phyloP scores from a whole-genome alignment of 92 coral and sea anemone species.

The Phymanthus crucifer region DNA sequence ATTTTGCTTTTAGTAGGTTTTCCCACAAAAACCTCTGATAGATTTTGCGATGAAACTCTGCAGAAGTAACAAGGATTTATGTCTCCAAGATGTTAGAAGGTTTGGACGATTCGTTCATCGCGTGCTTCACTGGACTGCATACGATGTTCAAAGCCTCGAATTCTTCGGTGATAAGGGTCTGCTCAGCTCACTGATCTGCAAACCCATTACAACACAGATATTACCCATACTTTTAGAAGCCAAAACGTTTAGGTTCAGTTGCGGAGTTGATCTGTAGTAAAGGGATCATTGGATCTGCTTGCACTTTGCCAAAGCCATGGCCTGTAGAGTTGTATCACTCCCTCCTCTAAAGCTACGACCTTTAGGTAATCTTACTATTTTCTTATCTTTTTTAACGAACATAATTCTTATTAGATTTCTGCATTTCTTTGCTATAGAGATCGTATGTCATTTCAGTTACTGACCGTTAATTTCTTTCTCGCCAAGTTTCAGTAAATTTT shows the following conservation, averaged over 20 bases:
- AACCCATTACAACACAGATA: slow-evolving; percentile 54
- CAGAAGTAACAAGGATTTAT: no score
- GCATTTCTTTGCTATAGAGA: not conserved
- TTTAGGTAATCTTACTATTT: slow-evolving; percentile 46
- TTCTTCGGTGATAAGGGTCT: slow-evolving; percentile 33
- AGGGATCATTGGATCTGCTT: slow-evolving; percentile 34
- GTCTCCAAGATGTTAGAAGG: not conserved
- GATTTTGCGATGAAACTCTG: no score
- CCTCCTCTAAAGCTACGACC: slow-evolving; percentile 56
- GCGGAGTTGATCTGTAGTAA: slow-evolving; percentile 22
- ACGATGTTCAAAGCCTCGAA: slow-evolving; percentile 12
- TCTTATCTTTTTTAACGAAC: not conserved
- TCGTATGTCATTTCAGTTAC: not conserved
- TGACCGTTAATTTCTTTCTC: no score
- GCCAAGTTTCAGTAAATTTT: no score
- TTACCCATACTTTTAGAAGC: slow-evolving; percentile 16
- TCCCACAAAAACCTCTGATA: no score
- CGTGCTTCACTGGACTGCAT: slow-evolving; percentile 23
- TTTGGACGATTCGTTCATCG: slow-evolving; percentile 22
- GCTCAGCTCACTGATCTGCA: slow-evolving; percentile 49
- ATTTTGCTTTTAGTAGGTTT: no score
- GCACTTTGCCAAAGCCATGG: slow-evolving; percentile 38
- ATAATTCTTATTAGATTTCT: not conserved
- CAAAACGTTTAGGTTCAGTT: slow-evolving; percentile 57
- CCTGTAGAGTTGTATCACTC: slow-evolving; percentile 60